Percentiles rank a stretch among this genome's conserved stretches.
Evolutionary conservation across 2,797 vertebrate genomes (phyloP).

Genomic region (Bovichtus diacanthus): DNA sequence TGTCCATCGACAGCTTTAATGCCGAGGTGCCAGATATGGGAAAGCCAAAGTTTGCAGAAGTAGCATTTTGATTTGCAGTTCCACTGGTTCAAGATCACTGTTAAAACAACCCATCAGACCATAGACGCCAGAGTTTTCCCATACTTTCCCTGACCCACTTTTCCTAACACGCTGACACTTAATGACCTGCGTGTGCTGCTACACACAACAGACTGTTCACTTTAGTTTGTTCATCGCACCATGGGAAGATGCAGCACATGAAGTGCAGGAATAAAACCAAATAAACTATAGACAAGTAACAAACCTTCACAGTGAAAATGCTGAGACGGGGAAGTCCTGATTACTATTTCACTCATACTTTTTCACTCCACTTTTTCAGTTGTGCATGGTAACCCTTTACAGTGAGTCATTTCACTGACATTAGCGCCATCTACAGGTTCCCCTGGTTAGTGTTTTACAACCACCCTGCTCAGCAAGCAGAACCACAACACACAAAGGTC

Average conservation of each 20-base stretch:
- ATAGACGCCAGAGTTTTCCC: neutral
- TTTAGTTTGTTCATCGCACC: slow-evolving; percentile 14
- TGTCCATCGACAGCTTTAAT: neutral
- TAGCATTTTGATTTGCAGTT: too few relatives aligned
- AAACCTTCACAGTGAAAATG: neutral
- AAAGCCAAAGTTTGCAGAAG: neutral
- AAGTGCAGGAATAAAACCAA: neutral
- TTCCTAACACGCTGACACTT: neutral
- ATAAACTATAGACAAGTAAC: neutral
- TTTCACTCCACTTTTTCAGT: neutral
- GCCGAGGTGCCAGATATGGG: neutral
- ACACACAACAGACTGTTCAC: neutral
- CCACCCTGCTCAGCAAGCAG: neutral
- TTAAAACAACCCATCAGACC: neutral
- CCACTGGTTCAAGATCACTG: neutral
- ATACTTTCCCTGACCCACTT: slow-evolving; percentile 5
- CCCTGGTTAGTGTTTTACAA: neutral
- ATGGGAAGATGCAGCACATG: neutral
- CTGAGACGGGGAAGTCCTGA: neutral
- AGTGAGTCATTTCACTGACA: neutral
- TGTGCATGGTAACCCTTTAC: neutral
- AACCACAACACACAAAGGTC: neutral
- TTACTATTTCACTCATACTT: neutral
- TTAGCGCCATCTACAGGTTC: slow-evolving; percentile 13
- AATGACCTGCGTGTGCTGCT: neutral